These are phyloP conservation scores for Spea hammondii DNA, from an alignment of 2,797 vertebrate species.

Conservation along the genomic window DNA sequence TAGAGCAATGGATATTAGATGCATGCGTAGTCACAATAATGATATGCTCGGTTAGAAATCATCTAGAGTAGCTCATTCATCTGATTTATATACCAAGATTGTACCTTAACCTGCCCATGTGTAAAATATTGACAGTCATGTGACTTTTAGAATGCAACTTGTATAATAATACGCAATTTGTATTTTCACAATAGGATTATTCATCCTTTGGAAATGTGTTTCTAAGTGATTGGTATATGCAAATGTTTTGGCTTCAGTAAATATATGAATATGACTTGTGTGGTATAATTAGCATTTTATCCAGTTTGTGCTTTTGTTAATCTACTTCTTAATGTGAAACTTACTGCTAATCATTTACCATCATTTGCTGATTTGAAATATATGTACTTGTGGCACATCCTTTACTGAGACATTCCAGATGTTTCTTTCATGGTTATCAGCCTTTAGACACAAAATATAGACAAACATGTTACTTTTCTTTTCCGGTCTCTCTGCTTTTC, in stretches of 20 bases:
- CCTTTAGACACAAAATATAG: neutral
- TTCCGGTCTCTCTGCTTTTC: neutral
- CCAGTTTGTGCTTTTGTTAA: neutral
- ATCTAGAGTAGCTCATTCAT: too few relatives aligned
- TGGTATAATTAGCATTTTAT: neutral
- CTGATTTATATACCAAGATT: too few relatives aligned
- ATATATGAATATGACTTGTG: neutral
- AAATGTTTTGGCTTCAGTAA: neutral
- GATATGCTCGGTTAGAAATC: too few relatives aligned
- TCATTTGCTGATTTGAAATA: neutral
- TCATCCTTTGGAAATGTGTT: too few relatives aligned
- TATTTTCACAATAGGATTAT: too few relatives aligned
- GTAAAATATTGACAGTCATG: too few relatives aligned
- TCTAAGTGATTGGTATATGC: neutral
- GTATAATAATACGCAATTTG: too few relatives aligned
- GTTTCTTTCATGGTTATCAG: slow-evolving; percentile 12
- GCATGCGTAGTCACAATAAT: too few relatives aligned
- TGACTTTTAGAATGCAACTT: too few relatives aligned
- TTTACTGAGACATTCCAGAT: neutral
- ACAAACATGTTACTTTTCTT: neutral
- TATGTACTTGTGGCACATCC: neutral
- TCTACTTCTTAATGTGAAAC: slow-evolving; percentile 1
- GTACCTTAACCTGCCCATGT: too few relatives aligned
- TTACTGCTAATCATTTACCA: neutral
- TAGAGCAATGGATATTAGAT: too few relatives aligned